Conservation (phyloP, 2,113 vertebrate genomes). For the Sturnira hondurensis region DNA sequence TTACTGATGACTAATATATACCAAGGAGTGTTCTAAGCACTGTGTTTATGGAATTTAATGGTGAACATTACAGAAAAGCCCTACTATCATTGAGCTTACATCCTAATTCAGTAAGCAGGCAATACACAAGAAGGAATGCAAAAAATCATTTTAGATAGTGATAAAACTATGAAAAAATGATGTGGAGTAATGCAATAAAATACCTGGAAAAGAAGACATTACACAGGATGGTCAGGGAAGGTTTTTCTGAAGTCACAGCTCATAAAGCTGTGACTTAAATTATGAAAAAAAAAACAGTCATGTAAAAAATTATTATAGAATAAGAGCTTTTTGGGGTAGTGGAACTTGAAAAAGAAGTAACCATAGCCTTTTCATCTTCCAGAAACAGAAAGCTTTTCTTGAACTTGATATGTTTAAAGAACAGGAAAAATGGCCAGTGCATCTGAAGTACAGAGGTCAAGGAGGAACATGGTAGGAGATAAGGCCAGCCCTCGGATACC, state of each 20-base stretch:
- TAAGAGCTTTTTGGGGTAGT: neutral
- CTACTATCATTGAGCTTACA: neutral
- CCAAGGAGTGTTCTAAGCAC: neutral
- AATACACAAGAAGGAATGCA: conserved; percentile 2
- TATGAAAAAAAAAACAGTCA: neutral
- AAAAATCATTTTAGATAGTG: neutral
- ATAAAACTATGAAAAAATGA: neutral
- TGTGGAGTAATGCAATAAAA: neutral
- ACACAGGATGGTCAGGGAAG: neutral
- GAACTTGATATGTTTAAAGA: conserved; percentile 7
- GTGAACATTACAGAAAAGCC: neutral
- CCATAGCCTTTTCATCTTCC: neutral
- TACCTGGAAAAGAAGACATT: neutral
- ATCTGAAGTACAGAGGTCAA: neutral
- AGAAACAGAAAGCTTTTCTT: neutral
- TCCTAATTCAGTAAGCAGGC: neutral
- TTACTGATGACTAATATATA: neutral
- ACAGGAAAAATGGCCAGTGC: neutral
- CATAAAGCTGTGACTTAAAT: neutral
- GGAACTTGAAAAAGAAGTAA: conserved; percentile 11
- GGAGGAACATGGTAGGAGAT: neutral
- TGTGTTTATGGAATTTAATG: neutral
- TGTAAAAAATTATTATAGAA: neutral
- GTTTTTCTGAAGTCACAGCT: neutral
- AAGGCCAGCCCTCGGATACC: neutral